phyloP scores from a whole-genome alignment of 1,140 invertebrate genomes.

The Colletes latitarsis region DNA sequence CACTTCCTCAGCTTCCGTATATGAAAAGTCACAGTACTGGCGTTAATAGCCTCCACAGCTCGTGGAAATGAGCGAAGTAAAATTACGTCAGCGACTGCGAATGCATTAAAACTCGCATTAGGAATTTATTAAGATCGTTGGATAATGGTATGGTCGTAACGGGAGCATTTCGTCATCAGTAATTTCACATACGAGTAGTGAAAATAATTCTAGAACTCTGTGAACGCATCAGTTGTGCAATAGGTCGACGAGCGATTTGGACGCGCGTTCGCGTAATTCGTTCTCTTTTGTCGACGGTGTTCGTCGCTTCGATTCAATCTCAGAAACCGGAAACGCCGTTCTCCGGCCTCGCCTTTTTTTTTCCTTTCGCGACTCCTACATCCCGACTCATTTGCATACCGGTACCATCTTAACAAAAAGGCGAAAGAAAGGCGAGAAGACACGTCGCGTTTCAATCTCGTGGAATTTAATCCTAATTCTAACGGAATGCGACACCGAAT shows the following conservation, averaged over 20 bases:
- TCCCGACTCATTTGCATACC: conserved; percentile 12
- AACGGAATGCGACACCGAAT: too few species aligned
- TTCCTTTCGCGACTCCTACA: not conserved
- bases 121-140: not conserved
- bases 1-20: too few species aligned
- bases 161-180: not conserved
- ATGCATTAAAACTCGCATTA: not conserved
- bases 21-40: too few species aligned
- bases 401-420: conserved; percentile 6
- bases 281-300: not conserved
- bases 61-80: too few species aligned
- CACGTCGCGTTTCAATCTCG: not conserved
- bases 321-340: not conserved
- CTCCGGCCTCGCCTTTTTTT: not conserved
- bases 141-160: not conserved
- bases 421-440: not conserved
- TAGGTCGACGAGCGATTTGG: conserved; percentile 25
- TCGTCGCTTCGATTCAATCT: conserved; percentile 33
- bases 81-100: too few species aligned
- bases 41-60: too few species aligned
- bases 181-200: not conserved
- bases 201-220: conserved; percentile 38
- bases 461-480: not conserved
- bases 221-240: conserved; percentile 37
- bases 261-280: conserved; percentile 52